Conservation (phyloP, 53 echinoderm and acorn worm species). For the Stichopus horrens region DNA sequence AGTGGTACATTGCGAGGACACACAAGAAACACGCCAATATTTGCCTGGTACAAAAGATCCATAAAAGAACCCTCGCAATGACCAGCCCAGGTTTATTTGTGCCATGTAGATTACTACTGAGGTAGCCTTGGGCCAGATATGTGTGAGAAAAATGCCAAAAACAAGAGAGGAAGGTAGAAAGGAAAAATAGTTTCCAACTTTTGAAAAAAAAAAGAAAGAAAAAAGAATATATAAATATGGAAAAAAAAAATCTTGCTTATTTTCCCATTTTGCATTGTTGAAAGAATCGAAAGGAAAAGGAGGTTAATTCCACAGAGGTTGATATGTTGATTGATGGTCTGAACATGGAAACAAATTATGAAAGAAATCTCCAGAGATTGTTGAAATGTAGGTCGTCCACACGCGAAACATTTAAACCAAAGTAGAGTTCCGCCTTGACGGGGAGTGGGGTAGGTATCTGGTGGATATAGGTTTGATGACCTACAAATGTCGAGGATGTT, state of each 20-base stretch:
- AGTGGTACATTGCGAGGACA: background rate
- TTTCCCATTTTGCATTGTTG: too few species aligned
- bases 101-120: background rate
- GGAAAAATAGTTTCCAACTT: background rate
- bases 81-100: background rate
- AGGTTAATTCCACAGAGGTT: conserved; percentile 34
- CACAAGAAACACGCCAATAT: background rate
- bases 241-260: too few species aligned
- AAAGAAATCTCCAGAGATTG: background rate
- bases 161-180: too few species aligned
- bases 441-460: too few species aligned
- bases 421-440: background rate
- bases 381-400: conserved; percentile 23
- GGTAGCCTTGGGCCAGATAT: background rate
- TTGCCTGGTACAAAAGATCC: background rate
- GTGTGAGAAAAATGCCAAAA: background rate
- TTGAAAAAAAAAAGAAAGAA: too few species aligned
- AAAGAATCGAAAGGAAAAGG: background rate
- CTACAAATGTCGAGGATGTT: background rate
- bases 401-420: background rate
- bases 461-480: background rate
- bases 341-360: background rate
- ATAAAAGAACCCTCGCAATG: background rate
- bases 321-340: background rate
- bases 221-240: too few species aligned